Base-by-base conservation (phyloP, 2,113 vertebrate genomes). In the Leptocoma aspasia region DNA sequence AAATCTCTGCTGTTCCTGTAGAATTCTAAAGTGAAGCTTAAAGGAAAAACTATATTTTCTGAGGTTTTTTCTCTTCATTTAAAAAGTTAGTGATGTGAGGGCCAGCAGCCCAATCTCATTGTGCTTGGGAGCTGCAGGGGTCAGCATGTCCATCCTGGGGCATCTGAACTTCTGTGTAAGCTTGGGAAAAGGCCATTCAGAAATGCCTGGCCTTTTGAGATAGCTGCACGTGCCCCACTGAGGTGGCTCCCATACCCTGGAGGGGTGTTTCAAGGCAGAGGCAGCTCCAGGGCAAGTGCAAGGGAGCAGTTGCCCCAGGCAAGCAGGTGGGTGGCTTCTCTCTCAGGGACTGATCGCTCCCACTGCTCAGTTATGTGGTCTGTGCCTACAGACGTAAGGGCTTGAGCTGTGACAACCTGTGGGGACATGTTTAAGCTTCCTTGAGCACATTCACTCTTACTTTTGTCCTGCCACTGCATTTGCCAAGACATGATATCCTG, bases 261-360 rank as follows among this genome's bases (percentile, higher is more conserved):
- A 68, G 44, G 37, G n/a, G 15, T 12, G 7, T 50, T 42, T n/a
- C 7, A 3, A 59, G 53, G 39, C 81, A 59, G 35, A 50, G 70
- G 61, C 12, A 52, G 35, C 31, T 39, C 20, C 45, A 66, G 47
- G 1, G 0, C 33, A 63, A 19, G 20, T 0, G 0, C 17, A 52
- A 76, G 50, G 11, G 13, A 89, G 50, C 30, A 57, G 56, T 35
- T 2, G 3, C 44, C 8, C 23, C 2, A 1, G 10, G 20, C 1
- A 1, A 63, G 66, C 21, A 33, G 52, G 4, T 12, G 17, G 64
- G 16, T 2, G 2, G 11, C 35, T n/a, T 41, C 19, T 87, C 16
- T 35, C 21, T 23, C 2, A 30, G 33, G 42, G 35, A 9, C 0
- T 28, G 45, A 49, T 45, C 0, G 0, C 27, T 82, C 33, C 42